Evolutionary conservation across 2,888 invertebrate species (phyloP).

Genomic region (Parascotia fuliginaria): DNA sequence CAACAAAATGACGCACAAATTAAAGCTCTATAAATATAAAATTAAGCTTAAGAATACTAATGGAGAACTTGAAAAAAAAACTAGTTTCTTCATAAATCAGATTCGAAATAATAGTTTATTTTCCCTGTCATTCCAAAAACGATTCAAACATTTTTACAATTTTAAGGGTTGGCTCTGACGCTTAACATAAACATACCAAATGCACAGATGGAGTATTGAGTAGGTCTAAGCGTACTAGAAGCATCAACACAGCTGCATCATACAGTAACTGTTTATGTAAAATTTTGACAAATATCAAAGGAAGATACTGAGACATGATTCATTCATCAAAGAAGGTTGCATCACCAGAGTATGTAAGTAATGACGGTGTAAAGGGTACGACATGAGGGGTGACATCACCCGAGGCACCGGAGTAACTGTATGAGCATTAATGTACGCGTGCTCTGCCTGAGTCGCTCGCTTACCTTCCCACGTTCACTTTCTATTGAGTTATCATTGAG

Average conservation of each 20-base stretch:
- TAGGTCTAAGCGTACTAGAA: slow-evolving; percentile 3
- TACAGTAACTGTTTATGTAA: too few species aligned
- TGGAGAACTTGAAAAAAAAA: neutral
- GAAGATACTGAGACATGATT: slow-evolving; percentile 43
- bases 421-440: slow-evolving; percentile 37
- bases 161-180: slow-evolving; percentile 10
- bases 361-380: slow-evolving; percentile 31
- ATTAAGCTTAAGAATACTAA: too few species aligned
- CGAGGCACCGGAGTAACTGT: slow-evolving; percentile 20
- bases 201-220: slow-evolving; percentile 9
- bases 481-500: slow-evolving; percentile 61
- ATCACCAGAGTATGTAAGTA: slow-evolving; percentile 30
- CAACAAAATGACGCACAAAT: too few species aligned
- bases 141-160: slow-evolving; percentile 19
- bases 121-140: slow-evolving; percentile 13
- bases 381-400: slow-evolving; percentile 42
- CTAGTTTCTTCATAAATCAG: neutral
- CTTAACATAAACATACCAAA: slow-evolving; percentile 18
- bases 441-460: slow-evolving; percentile 28
- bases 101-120: slow-evolving; percentile 12
- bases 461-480: slow-evolving; percentile 69
- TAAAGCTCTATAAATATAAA: too few species aligned
- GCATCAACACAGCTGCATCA: too few species aligned
- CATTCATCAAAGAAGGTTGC: slow-evolving; percentile 46
- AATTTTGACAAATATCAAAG: too few species aligned